Evolutionary conservation across 2,888 invertebrate species (phyloP).

Genomic region (Mycogona germanica): DNA sequence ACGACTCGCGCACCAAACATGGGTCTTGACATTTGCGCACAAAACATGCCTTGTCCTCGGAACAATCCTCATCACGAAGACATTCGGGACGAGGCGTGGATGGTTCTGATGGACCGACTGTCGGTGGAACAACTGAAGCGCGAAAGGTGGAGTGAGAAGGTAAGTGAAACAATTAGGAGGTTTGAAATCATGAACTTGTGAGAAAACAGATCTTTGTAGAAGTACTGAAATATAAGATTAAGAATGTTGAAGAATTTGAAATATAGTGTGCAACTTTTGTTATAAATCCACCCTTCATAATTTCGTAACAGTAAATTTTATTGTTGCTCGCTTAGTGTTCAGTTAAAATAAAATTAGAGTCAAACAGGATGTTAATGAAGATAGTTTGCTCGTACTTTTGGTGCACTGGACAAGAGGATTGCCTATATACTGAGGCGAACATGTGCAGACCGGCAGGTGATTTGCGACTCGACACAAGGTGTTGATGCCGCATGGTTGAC

Average conservation of each 20-base stretch:
- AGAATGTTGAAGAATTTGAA: no score
- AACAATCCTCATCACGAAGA: constrained; percentile 70
- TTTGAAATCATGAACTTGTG: no score
- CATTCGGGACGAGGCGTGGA: constrained; percentile 55
- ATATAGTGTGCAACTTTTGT: no score
- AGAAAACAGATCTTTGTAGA: no score
- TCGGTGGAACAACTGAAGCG: constrained; percentile 6
- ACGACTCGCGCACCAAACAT: constrained; percentile 31
- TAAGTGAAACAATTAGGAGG: no score
- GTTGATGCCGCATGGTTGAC: constrained; percentile 59
- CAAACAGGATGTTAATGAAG: background rate
- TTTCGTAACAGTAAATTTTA: no score
- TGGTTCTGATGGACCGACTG: constrained; percentile 5
- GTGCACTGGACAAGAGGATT: constrained; percentile 24
- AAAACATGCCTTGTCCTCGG: constrained; percentile 40
- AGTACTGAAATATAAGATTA: no score
- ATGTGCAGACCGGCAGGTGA: constrained; percentile 74
- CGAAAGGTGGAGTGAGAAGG: no score
- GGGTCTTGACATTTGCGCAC: constrained; percentile 37
- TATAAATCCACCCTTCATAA: no score
- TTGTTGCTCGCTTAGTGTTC: no score
- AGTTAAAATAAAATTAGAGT: no score
- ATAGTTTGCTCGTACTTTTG: constrained; percentile 21
- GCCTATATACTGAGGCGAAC: constrained; percentile 34
- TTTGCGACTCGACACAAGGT: constrained; percentile 79